Percentiles rank a stretch among this genome's conserved stretches.
phyloP scores from a whole-genome alignment of 2,113 vertebrate genomes.

The Protobothrops mucrosquamatus region DNA sequence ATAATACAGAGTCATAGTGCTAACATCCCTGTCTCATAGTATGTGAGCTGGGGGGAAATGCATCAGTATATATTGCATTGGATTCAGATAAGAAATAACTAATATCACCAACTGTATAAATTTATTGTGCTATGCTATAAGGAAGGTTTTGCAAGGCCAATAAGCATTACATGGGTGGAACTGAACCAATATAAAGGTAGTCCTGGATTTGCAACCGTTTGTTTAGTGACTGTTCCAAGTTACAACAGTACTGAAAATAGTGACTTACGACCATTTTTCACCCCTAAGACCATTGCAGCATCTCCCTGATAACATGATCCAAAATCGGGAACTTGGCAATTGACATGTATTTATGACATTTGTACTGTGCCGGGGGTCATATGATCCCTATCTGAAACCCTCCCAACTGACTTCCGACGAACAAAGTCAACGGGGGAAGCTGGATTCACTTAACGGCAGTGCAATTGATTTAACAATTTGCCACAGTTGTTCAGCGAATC shows the following conservation, averaged over 20 bases:
- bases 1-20: background rate
- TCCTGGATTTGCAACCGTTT: background rate
- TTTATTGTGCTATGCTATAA: background rate
- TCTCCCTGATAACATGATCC: background rate
- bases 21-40: background rate
- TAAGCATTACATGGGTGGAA: background rate
- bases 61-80: background rate
- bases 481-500: too few relatives aligned
- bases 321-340: background rate
- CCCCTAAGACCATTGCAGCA: background rate
- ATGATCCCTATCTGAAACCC: background rate
- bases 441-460: background rate
- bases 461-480: background rate
- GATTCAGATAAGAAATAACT: background rate
- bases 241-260: background rate
- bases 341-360: background rate
- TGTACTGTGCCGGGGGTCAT: background rate
- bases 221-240: background rate
- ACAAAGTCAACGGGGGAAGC: background rate
- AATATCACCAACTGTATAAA: background rate
- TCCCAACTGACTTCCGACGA: background rate
- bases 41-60: background rate
- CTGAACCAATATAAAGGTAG: background rate
- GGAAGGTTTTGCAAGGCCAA: background rate
- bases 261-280: background rate